These are phyloP conservation scores for Chironex yamaguchii DNA, from an alignment of 30 jellyfish, hydroid and myxozoan genomes.

Conservation along the genomic window DNA sequence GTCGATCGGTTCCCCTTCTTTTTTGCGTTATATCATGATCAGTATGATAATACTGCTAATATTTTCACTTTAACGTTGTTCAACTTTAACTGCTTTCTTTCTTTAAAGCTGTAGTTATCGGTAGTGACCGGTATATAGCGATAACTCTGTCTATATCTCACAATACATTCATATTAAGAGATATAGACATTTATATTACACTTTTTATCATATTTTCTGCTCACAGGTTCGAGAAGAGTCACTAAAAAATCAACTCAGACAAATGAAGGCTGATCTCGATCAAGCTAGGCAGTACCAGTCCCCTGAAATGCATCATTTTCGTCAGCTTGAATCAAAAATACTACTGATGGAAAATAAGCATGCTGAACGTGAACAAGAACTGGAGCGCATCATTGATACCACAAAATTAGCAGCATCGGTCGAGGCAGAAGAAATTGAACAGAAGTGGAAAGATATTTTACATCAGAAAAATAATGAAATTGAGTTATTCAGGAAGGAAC, in stretches of 20 bases:
- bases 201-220: not conserved
- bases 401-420: constrained; percentile 10
- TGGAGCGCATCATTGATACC: constrained; percentile 23
- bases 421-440: constrained; percentile 39
- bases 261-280: constrained; percentile 1
- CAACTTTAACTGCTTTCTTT: no score
- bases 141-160: no score
- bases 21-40: no score
- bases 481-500: constrained; percentile 32
- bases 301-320: constrained; percentile 71
- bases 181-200: no score
- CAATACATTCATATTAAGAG: no score
- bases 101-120: no score
- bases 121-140: no score
- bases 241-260: constrained; percentile 27
- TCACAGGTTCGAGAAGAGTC: constrained; percentile 31
- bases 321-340: constrained; percentile 43
- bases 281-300: constrained; percentile 36
- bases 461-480: constrained; percentile 33
- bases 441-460: constrained; percentile 44
- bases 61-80: no score
- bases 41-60: no score
- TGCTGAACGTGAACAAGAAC: constrained; percentile 38
- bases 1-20: no score
- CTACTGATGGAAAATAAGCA: constrained; percentile 31